Conservation (phyloP, 2,113 vertebrate species). For the Indicator maculatus region DNA sequence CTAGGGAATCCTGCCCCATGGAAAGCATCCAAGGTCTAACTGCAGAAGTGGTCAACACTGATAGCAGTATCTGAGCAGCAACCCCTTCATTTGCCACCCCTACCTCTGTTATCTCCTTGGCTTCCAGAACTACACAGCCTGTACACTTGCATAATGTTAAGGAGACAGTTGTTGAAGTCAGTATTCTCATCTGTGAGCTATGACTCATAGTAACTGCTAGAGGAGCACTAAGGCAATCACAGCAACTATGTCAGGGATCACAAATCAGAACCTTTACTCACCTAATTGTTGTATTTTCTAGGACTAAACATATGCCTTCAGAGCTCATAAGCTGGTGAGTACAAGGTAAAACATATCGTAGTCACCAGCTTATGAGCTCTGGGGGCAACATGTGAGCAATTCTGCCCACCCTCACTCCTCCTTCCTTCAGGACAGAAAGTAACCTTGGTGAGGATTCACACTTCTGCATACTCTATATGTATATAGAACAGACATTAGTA, state of each 20-base stretch:
- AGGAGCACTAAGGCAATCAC: not conserved
- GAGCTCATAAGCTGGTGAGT: not conserved
- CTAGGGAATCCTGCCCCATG: not conserved
- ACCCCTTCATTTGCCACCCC: not conserved
- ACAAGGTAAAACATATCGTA: not conserved
- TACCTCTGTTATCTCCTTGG: not conserved
- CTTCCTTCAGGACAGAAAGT: not conserved
- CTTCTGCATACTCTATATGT: not conserved
- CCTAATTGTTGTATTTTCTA: not conserved
- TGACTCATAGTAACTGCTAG: not conserved
- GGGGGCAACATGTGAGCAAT: not conserved
- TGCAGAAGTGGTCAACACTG: not conserved
- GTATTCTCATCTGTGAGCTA: not conserved
- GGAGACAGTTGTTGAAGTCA: not conserved
- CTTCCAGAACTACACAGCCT: not conserved
- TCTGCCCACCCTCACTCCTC: not conserved
- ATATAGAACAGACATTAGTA: not conserved
- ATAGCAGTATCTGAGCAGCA: not conserved
- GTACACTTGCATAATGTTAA: not conserved
- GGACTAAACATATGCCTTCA: not conserved
- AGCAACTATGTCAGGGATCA: not conserved
- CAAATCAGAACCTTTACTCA: not conserved
- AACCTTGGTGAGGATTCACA: not conserved
- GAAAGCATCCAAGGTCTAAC: not conserved
- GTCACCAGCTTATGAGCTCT: no score